Percentiles rank a stretch among this genome's conserved stretches.
phyloP scores from a whole-genome alignment of 2,113 vertebrate species.

The Hypanus sabinus region DNA sequence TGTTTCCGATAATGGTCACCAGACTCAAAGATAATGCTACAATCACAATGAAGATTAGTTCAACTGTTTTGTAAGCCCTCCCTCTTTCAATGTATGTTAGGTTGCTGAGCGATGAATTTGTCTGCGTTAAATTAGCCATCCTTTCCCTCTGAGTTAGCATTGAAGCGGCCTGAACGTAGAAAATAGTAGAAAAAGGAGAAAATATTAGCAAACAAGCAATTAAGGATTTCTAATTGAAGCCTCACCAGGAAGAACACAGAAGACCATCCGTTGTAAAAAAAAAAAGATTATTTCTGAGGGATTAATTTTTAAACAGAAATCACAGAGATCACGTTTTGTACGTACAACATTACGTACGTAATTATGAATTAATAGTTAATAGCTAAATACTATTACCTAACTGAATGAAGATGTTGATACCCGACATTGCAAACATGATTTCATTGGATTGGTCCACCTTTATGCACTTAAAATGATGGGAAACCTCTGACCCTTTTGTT shows the following conservation, averaged over 20 bases:
- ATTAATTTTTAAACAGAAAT: not conserved
- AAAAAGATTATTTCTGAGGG: not conserved
- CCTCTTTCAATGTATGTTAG: conserved; percentile 55
- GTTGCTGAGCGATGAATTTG: conserved; percentile 78
- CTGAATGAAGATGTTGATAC: not conserved
- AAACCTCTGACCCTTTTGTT: not conserved
- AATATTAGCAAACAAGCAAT: not conserved
- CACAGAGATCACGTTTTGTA: not conserved
- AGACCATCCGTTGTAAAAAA: not conserved
- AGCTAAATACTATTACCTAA: not conserved
- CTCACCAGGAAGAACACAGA: not conserved
- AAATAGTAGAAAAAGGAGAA: not conserved
- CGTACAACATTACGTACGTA: conserved; percentile 1
- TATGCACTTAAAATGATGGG: not conserved
- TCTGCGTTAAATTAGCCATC: conserved; percentile 78
- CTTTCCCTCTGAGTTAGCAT: conserved; percentile 40
- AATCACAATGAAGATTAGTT: conserved; percentile 94
- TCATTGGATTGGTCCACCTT: not conserved
- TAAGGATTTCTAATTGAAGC: not conserved
- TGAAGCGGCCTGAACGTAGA: not conserved
- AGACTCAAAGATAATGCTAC: conserved; percentile 92
- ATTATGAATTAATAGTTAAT: conserved; percentile 19
- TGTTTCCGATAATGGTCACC: conserved; percentile 93
- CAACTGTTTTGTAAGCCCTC: conserved; percentile 88
- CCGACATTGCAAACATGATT: not conserved